Evolutionary conservation across 2,113 vertebrate species (phyloP), one percentile per base, ranked within the genome.

Genomic region (Penelope pileata): DNA sequence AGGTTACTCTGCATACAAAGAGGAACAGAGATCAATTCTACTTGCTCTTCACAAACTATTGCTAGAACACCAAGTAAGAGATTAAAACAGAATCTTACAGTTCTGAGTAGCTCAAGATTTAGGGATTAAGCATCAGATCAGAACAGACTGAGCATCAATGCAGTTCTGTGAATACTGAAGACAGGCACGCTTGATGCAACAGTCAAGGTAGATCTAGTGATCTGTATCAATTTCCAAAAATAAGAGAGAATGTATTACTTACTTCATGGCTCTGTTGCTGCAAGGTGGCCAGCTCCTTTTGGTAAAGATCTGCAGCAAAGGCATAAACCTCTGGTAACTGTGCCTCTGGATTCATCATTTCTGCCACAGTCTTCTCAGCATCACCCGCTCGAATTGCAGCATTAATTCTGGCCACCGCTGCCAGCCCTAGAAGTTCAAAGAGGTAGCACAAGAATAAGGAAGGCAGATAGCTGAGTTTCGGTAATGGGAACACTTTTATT

Each of bases 261-360:
- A 99, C 99, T 94, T 99, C 98, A 2, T 98, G 90, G 70, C 99
- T 99, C 94, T 99, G 99, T 29, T 99, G 99, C 97, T 99, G 99
- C 86, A 99, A 98, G 34, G 98, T 99, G 48, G 96, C 72, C 32
- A 99, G 98, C 84, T 99, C 99, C 48, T 97, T 98, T 97, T 99
- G 99, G 94, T 99, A 99, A 23, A 99, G 98, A 50, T 98, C 98
- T 2, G 99, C 98, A 8, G 99, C 99, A 66, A 98, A 98, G 0
- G 98, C 98, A 85, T 99, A 99, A 74, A 99, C 99, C 48, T 99
- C 98, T 2, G 99, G 99, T 91, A 99, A 98, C 97, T 99, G 99
- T 19, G 99, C 99, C 16, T 99, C 99, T 0, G 98, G 98, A 81
- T 98, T 99, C 99, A 99, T 98, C 60, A 99, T 96, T 95, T 99